Evolutionary conservation across 1,140 invertebrate genomes (phyloP), one percentile per base, ranked within the genome.

Genomic region (Philotrypesis tridentata): DNA sequence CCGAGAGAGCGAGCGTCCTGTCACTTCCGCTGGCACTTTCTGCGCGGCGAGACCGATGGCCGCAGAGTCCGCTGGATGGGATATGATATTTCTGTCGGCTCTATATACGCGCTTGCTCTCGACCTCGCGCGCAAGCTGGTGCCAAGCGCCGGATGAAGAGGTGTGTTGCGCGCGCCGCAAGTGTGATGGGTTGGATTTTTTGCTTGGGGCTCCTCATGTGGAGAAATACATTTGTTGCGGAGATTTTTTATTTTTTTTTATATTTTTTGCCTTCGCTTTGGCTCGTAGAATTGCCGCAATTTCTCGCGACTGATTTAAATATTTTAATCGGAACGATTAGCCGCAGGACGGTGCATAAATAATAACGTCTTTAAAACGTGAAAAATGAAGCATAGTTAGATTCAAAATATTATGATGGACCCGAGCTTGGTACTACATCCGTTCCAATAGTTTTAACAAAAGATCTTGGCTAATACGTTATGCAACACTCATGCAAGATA

Each of bases 1-100:
- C 25, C 0, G 11, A 48, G 11, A 48, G 33, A 25, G 48, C 23
- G 31, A 79, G 23, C 27, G 14, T 11, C 40, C 33, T 65, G 70
- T 80, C 78, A 65, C 78, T 80, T 80, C 68, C 27, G 68, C 60
- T 60, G 60, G 55, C 71, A 80, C 63, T 79, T 70, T 33, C 48
- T 55, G 48, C 21, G 21, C 72, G 23, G 37, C 72, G 21, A 25
- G 27, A n/a, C 27, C 23, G 40, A 9, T 55, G 37, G 40, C 37
- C 23, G 27, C 14, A 25, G 21, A 55, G 48, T 55, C 48, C 17
- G 7, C 48, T 55, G 48, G 48, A 55, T 55, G 48, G 21, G 48
- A 55, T 55, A 55, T 55, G 48, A 55, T 55, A 55, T 55, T 55
- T 55, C 48, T 55, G 48, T 55, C 48, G 48, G 48, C 21, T 55